phyloP scores from a whole-genome alignment of 2,113 vertebrate genomes.

The Oreocharis arfaki region DNA sequence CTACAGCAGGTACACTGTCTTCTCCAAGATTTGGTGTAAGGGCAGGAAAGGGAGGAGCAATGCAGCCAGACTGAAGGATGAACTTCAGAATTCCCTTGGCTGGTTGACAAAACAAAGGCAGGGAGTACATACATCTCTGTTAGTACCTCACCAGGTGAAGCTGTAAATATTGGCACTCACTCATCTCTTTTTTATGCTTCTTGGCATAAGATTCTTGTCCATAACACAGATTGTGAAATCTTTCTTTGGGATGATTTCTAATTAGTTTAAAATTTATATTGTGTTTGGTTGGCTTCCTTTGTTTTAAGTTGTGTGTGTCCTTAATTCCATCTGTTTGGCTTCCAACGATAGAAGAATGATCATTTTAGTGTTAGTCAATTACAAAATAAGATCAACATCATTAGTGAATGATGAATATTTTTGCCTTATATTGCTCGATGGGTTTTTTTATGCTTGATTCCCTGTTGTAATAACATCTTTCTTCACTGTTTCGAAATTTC shows the following conservation, averaged over 20 bases:
- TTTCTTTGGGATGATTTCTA: neutral
- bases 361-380: neutral
- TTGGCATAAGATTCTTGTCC: neutral
- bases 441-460: neutral
- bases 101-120: neutral
- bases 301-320: neutral
- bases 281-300: fast-evolving
- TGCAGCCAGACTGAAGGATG: neutral
- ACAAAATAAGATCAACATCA: neutral
- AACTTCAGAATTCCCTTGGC: neutral
- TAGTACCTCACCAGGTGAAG: neutral
- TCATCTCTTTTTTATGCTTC: neutral
- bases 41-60: neutral
- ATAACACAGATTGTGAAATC: neutral
- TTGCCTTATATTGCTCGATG: neutral
- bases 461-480: neutral
- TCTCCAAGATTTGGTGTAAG: neutral
- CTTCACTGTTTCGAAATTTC: neutral
- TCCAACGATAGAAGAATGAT: neutral
- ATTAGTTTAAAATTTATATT: neutral
- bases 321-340: neutral
- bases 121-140: neutral
- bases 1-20: neutral
- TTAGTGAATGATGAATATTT: neutral
- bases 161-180: neutral